phyloP scores from a whole-genome alignment of 2,113 vertebrate genomes.

The human (Homo sapiens) region DNA sequence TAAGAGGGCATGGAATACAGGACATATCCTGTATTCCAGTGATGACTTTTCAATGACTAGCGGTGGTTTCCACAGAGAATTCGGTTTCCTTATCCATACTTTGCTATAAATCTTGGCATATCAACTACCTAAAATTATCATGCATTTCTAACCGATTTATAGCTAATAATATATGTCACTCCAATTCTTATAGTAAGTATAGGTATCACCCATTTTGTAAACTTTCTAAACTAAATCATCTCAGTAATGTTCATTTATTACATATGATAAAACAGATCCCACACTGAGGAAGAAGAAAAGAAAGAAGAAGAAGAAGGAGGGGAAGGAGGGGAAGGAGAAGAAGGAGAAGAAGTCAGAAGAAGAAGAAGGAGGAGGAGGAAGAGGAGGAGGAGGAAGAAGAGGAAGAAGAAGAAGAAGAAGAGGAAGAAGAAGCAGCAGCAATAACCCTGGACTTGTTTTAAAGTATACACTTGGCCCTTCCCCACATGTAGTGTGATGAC shows the following conservation, averaged over 20 bases:
- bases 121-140: background rate
- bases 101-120: conserved; percentile 7
- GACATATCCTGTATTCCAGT: background rate
- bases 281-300: background rate
- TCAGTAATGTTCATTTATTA: conserved; percentile 6
- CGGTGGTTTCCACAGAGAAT: background rate
- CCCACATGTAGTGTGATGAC: background rate
- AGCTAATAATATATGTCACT: background rate
- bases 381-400: too few species aligned
- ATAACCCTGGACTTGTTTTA: background rate
- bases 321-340: background rate
- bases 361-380: background rate
- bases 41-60: background rate
- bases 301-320: too few species aligned
- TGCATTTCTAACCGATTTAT: background rate
- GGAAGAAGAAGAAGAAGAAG: background rate
- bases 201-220: background rate
- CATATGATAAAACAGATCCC: background rate
- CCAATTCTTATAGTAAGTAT: background rate
- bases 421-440: background rate
- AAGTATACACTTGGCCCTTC: background rate
- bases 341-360: too few species aligned
- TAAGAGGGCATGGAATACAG: background rate
- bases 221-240: background rate
- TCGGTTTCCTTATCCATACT: background rate